Conservation (phyloP, 2,113 vertebrate species). For the Brachirus orientalis region DNA sequence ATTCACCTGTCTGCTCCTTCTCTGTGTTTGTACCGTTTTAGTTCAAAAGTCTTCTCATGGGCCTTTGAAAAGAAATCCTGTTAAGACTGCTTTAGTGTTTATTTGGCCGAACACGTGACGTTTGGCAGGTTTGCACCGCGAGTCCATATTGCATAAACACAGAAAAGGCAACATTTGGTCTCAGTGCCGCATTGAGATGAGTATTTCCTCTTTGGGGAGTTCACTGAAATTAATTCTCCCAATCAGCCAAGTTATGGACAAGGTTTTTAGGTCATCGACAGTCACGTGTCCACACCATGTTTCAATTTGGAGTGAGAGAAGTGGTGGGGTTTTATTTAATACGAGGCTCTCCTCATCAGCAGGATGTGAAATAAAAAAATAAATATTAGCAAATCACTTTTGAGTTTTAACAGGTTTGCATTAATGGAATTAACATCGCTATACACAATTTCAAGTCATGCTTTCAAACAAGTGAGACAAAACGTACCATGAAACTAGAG, state of each 20-base stretch:
- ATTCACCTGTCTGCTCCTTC: conserved; percentile 17
- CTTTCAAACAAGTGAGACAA: conserved; percentile 52
- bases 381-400: conserved; percentile 72
- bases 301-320: conserved; percentile 22
- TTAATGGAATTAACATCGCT: conserved; percentile 50
- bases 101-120: conserved; percentile 26
- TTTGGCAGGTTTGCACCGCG: conserved; percentile 31
- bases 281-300: not conserved
- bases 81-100: conserved; percentile 62
- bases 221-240: conserved; percentile 22
- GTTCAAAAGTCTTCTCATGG: not conserved
- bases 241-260: conserved; percentile 20
- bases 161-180: conserved; percentile 68
- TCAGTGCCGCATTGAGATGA: conserved; percentile 27
- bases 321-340: conserved; percentile 27
- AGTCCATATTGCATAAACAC: conserved; percentile 29
- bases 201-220: conserved; percentile 12
- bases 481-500: conserved; percentile 62
- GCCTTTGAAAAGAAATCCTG: not conserved
- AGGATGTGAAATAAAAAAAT: conserved; percentile 74
- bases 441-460: conserved; percentile 69
- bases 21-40: conserved; percentile 46
- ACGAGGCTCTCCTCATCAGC: conserved; percentile 67
- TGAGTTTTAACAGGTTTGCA: conserved; percentile 53
- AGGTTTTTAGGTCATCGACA: no score